Evolutionary conservation across 2,113 vertebrate genomes (phyloP).

Genomic region (Chionodraco myersi): DNA sequence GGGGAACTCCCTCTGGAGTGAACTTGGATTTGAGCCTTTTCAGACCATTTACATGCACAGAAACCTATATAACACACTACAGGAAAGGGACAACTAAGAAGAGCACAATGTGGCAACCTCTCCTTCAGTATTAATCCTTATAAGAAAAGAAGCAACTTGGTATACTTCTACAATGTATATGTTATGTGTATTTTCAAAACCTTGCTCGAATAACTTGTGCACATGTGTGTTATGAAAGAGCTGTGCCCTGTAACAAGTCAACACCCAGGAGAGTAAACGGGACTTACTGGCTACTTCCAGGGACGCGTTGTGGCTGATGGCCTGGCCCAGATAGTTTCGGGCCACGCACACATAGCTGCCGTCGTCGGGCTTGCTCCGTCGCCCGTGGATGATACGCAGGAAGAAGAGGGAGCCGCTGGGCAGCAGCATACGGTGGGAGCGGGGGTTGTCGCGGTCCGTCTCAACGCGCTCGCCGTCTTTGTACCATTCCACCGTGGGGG

Average conservation of each 20-base stretch:
- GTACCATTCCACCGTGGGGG: slow-evolving; percentile 83
- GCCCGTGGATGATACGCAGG: slow-evolving; percentile 92
- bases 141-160: neutral
- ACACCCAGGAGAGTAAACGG: neutral
- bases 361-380: slow-evolving; percentile 92
- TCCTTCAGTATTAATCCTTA: neutral
- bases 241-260: neutral
- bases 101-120: no score
- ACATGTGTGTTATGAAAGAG: neutral
- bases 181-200: neutral
- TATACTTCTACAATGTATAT: neutral
- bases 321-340: slow-evolving; percentile 96
- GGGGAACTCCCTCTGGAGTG: no score
- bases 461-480: slow-evolving; percentile 82
- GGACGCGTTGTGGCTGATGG: slow-evolving; percentile 95
- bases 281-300: slow-evolving; percentile 98
- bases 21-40: no score
- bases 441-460: slow-evolving; percentile 80
- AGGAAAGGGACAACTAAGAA: no score
- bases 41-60: no score
- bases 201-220: neutral
- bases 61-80: no score
- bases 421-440: slow-evolving; percentile 82
- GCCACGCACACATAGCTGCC: slow-evolving; percentile 95
- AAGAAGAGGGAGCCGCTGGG: slow-evolving; percentile 94